Evolutionary conservation across 1,140 invertebrate genomes (phyloP), one percentile per base, ranked within the genome.

Genomic region (Kradibia gibbosae): DNA sequence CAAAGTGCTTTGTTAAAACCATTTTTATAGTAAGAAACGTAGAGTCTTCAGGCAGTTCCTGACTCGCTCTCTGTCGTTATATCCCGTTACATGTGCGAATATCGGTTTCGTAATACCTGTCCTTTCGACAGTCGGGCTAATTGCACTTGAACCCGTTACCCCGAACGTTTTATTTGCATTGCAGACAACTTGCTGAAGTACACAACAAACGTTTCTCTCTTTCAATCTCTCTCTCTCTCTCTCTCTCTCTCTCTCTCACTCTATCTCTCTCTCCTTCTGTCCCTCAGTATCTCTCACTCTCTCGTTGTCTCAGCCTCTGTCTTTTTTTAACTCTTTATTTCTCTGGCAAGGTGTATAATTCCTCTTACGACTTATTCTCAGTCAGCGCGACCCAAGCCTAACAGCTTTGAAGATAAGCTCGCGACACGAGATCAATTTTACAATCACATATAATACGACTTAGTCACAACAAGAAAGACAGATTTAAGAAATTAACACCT

Each of bases 41-140:
- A 79, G 53, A 48, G 22, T 79, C 50, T 20, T 22, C 25, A 70
- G 25, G n/a, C 50, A 11, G 45, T 79, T 25, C n/a, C 53, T 28
- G 15, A 34, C 25, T 8, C 22, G 36, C 82, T 80, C 48, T 11
- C 36, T 73, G 83, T 78, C 79, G 78, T 74, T 48, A 36, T 55
- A 84, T 86, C 84, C 86, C 86, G 86, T 87, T 87, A 87, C 78
- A 76, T 83, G 71, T 34, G 81, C 78, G 83, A 84, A 87, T 84
- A 82, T 81, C 73, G 74, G 85, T 83, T 80, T 83, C 70, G 82
- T 85, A 81, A 72, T 81, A 75, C 62, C 74, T 79, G 87, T 88
- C 85, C 83, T 87, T 88, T 86, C 85, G 86, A 87, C 86, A 85
- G 83, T 83, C 73, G 78, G 82, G 84, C 85, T 88, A 88, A 88